Base-by-base conservation (phyloP, 2,888 invertebrate genomes). In the Nemotelus nigrinus region DNA sequence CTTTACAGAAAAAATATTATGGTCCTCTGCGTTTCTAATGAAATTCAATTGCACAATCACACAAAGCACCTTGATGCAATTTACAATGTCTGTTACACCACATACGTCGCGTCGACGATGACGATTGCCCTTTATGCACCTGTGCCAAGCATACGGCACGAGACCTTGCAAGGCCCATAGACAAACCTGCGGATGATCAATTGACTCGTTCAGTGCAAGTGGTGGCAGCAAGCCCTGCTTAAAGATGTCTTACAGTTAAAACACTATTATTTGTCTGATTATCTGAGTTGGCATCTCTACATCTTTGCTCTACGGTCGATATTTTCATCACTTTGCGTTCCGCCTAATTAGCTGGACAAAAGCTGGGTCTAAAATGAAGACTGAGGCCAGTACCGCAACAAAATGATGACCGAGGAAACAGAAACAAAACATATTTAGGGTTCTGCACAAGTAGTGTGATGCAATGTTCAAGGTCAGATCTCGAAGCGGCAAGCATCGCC, bases 221-320 rank as follows among this genome's bases (percentile, higher is more conserved):
- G 58, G 8, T 65, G 63, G 63, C n/a, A n/a, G 65, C 45, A 5
- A 10, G 65, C 25, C 8, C 7, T n/a, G 45, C 44, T 41, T 44
- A 65, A 65, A 44, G 43, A 65, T 44, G 65, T 65, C 65, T 65
- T n/a, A 47, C 45, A 65, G 44, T 65, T 65, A 45, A 65, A 65
- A 65, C 6, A 45, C 45, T 65, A 65, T 45, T 65, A 45, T 65
- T 65, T 47, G 8, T 45, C 10, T 4, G 65, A 47, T 60, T 25
- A 25, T 25, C 25, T 25, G 25, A 25, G 25, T 1, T 25, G 25
- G 1, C 25, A 25, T 25, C 25, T 25, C 1, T 53, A 25, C 25
- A 25, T 25, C 25, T 25, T 53, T 53, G 53, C 53, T 53, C 7
- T 53, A 53, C 25, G 25, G 25, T 25, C 25, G 53, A 10, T 53